These are phyloP conservation scores for Macquaria australasica DNA, from an alignment of 2,113 vertebrate genomes.

Conservation along the genomic window DNA sequence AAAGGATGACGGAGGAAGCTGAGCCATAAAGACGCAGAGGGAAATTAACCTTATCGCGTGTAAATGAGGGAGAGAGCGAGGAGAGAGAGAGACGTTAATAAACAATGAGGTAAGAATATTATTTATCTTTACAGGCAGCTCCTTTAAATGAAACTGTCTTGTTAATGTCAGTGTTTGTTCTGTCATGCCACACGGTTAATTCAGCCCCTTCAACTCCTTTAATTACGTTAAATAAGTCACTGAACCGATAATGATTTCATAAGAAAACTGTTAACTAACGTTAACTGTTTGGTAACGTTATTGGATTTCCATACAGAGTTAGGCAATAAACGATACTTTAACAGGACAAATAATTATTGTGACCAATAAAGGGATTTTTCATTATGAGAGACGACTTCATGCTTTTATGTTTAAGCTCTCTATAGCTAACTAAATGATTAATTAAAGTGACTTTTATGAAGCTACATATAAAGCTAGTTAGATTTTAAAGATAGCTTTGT, in stretches of 20 bases:
- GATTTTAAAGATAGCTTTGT: slow-evolving; percentile 14
- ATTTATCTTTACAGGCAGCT: neutral
- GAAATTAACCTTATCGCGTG: neutral
- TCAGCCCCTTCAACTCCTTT: neutral
- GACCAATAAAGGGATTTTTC: neutral
- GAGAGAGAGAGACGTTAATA: neutral
- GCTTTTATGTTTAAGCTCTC: neutral
- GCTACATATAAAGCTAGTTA: neutral
- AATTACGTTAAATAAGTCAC: neutral
- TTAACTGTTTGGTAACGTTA: neutral
- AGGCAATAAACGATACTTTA: neutral
- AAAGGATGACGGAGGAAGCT: slow-evolving; percentile 22
- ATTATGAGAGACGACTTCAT: neutral
- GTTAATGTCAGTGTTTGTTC: neutral
- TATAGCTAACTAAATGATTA: too few species aligned
- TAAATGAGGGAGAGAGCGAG: neutral
- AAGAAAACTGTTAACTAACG: neutral
- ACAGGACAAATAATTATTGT: neutral
- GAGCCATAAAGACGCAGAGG: neutral
- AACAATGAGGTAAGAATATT: slow-evolving; percentile 50
- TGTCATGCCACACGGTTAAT: neutral
- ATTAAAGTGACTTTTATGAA: neutral
- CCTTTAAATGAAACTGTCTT: neutral
- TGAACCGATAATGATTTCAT: neutral
- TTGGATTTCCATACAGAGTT: neutral